phyloP scores from a whole-genome alignment of 2,888 invertebrate genomes.

The Apodemia zela region DNA sequence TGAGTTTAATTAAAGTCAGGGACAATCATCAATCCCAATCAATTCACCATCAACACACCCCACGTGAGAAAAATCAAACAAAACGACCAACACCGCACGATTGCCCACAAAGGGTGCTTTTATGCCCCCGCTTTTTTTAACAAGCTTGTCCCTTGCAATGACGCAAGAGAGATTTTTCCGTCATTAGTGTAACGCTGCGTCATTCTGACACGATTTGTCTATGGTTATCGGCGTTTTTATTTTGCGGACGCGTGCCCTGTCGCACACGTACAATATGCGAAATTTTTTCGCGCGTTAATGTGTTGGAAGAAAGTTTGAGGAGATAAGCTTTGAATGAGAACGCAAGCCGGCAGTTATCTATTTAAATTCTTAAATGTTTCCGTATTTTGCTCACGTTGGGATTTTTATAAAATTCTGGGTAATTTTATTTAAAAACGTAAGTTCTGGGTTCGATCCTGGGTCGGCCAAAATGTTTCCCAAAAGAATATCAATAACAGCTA shows the following conservation, averaged over 20 bases:
- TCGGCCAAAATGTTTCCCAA: too few species aligned
- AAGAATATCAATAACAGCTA: too few species aligned
- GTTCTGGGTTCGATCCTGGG: too few species aligned
- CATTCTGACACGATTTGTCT: slow-evolving; percentile 75
- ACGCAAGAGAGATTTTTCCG: slow-evolving; percentile 66
- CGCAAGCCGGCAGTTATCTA: slow-evolving; percentile 49
- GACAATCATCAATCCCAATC: slow-evolving; percentile 74
- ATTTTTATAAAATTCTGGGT: not conserved
- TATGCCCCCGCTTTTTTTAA: slow-evolving; percentile 54
- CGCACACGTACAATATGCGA: slow-evolving; percentile 69
- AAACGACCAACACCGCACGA: slow-evolving; percentile 57
- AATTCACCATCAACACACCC: slow-evolving; percentile 55
- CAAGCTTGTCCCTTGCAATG: slow-evolving; percentile 53
- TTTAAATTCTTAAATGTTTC: slow-evolving; percentile 29
- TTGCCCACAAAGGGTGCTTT: slow-evolving; percentile 55
- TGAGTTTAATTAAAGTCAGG: slow-evolving; percentile 32
- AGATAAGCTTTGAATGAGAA: slow-evolving; percentile 68
- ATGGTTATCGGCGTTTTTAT: slow-evolving; percentile 64
- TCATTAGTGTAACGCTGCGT: slow-evolving; percentile 70
- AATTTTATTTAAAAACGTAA: too few species aligned
- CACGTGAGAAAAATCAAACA: slow-evolving; percentile 73
- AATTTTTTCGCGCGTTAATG: slow-evolving; percentile 67
- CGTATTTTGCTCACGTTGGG: not conserved
- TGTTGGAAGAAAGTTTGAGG: slow-evolving; percentile 64
- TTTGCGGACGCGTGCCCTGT: slow-evolving; percentile 57